Percentiles rank a stretch among this genome's conserved stretches.
Evolutionary conservation across 2,113 vertebrate genomes (phyloP).

Genomic region (Tursiops truncatus): DNA sequence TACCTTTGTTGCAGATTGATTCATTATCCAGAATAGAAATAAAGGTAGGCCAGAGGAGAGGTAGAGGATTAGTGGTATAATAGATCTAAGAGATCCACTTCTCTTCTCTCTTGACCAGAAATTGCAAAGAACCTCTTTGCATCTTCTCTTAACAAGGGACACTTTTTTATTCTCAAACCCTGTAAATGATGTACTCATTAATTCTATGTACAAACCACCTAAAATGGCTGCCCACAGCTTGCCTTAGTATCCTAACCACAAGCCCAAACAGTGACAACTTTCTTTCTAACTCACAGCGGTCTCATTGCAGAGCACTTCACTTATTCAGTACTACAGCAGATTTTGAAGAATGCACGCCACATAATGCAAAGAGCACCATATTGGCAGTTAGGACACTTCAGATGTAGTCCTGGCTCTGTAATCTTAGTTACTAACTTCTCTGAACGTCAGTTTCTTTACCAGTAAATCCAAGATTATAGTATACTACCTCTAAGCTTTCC

Average conservation of each 20-base stretch:
- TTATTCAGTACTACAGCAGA: not conserved
- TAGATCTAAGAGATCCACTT: not conserved
- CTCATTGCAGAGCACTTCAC: not conserved
- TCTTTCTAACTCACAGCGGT: not conserved
- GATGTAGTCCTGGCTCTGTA: not conserved
- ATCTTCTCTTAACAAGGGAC: not conserved
- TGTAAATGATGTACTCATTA: not conserved
- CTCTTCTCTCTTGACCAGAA: not conserved
- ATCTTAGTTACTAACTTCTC: not conserved
- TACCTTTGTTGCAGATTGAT: slow-evolving; percentile 5
- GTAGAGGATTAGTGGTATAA: not conserved
- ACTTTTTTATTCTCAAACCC: not conserved
- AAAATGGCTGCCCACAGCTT: not conserved
- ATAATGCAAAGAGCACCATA: not conserved
- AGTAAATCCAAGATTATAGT: not conserved
- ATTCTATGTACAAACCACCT: not conserved
- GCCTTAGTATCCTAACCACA: not conserved
- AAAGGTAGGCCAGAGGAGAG: not conserved
- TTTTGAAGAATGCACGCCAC: not conserved
- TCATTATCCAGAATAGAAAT: not conserved
- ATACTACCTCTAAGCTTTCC: not conserved
- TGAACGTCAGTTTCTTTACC: not conserved
- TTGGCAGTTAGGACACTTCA: not conserved
- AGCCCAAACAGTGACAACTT: not conserved
- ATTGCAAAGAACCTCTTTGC: not conserved